Conservation (phyloP, 2,797 vertebrate species). For the Xerus rutilus region DNA sequence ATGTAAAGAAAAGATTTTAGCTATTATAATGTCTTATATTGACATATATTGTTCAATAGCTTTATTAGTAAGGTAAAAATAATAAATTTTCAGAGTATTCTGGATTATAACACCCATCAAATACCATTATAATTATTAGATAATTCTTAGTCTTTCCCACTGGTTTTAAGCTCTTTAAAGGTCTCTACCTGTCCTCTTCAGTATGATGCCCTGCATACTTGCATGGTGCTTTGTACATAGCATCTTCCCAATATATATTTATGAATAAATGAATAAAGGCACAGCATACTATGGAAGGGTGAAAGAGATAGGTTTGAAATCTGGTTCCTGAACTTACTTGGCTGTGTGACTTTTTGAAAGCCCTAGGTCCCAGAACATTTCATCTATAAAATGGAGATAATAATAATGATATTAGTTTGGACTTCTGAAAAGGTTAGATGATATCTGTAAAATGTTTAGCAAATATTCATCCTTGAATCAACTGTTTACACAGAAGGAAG, state of each 20-base stretch:
- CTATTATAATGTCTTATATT: not conserved
- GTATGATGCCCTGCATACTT: not conserved
- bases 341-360: not conserved
- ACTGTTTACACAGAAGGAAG: not conserved
- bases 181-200: not conserved
- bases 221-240: not conserved
- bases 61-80: not conserved
- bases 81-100: not conserved
- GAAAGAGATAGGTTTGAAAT: not conserved
- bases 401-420: not conserved
- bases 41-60: not conserved
- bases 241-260: not conserved
- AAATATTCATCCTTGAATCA: not conserved
- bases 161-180: not conserved
- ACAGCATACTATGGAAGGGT: not conserved
- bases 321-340: not conserved
- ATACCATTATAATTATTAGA: not conserved
- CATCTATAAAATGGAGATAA: not conserved
- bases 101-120: not conserved
- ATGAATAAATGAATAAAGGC: not conserved
- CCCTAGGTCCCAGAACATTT: not conserved
- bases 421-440: not conserved
- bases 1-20: not conserved
- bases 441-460: not conserved
- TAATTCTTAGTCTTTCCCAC: not conserved